Evolutionary conservation across 2,113 vertebrate genomes (phyloP).

Genomic region (Rattus norvegicus): DNA sequence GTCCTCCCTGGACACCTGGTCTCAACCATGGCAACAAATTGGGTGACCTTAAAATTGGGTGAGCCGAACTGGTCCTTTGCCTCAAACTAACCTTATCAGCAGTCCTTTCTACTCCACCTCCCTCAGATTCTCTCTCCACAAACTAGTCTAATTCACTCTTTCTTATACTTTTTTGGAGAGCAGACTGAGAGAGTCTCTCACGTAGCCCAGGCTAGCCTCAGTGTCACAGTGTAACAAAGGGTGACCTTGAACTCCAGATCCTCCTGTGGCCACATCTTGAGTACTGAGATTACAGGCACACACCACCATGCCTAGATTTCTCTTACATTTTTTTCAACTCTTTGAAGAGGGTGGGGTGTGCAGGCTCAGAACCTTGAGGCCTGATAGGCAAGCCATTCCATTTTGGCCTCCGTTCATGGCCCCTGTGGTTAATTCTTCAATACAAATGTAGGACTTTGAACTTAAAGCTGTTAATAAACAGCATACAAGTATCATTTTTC

Average conservation of each 20-base stretch:
- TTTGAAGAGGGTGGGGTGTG: background rate
- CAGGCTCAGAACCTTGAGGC: too few species aligned
- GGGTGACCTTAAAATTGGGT: background rate
- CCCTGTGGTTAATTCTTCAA: background rate
- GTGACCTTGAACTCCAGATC: background rate
- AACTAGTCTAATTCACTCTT: background rate
- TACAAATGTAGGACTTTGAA: background rate
- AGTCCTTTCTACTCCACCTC: background rate
- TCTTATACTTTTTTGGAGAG: background rate
- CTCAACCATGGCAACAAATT: background rate
- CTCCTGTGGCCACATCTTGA: background rate
- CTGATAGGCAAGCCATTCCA: background rate
- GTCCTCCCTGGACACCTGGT: background rate
- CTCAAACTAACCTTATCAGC: background rate
- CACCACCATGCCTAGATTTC: background rate
- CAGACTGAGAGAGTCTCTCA: background rate
- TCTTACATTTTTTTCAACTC: background rate
- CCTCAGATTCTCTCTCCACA: background rate
- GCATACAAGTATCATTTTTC: background rate
- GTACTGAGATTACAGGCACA: background rate
- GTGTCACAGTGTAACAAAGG: background rate
- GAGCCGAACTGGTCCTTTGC: background rate
- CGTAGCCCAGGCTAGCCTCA: background rate
- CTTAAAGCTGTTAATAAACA: background rate
- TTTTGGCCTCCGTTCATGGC: background rate